Conservation (phyloP, 2,113 vertebrate genomes). For the Psophia crepitans region DNA sequence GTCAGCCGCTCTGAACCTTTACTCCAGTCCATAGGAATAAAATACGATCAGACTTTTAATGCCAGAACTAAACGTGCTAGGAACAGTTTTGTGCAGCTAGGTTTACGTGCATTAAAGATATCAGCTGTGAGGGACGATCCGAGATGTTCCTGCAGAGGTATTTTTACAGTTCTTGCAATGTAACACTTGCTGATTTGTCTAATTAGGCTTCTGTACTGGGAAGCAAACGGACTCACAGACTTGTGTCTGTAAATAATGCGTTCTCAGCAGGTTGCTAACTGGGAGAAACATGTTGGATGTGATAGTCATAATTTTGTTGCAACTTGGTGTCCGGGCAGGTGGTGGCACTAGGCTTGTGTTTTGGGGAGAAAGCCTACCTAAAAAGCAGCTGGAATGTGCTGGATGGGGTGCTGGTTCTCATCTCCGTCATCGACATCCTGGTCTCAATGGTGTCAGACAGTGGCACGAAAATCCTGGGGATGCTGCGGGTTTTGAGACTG, state of each 20-base stretch:
- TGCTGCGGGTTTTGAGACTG: slow-evolving; percentile 91
- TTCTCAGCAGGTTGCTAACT: slow-evolving; percentile 7
- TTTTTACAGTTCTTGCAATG: slow-evolving; percentile 11
- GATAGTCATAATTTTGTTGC: slow-evolving; percentile 25
- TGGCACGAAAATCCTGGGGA: slow-evolving; percentile 94
- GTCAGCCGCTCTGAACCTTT: background rate
- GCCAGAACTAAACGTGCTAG: background rate
- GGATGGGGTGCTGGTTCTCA: slow-evolving; percentile 94
- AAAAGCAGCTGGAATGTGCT: slow-evolving; percentile 97
- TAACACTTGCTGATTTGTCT: slow-evolving; percentile 18
- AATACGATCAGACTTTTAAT: background rate
- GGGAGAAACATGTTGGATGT: background rate
- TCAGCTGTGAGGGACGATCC: slow-evolving; percentile 4
- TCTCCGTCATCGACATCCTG: slow-evolving; percentile 94
- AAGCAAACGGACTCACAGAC: background rate
- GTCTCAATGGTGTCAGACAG: slow-evolving; percentile 93
- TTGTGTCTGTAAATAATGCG: slow-evolving; percentile 4
- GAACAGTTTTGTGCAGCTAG: background rate
- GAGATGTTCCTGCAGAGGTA: background rate
- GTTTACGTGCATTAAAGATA: slow-evolving; percentile 18
- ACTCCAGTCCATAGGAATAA: background rate
- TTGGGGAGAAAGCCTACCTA: slow-evolving; percentile 91
- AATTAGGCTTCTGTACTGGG: slow-evolving; percentile 25
- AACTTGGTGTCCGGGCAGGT: slow-evolving; percentile 78
- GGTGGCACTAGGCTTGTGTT: slow-evolving; percentile 90